Conservation (phyloP, 2,113 vertebrate genomes). For the Hyperoodon ampullatus region DNA sequence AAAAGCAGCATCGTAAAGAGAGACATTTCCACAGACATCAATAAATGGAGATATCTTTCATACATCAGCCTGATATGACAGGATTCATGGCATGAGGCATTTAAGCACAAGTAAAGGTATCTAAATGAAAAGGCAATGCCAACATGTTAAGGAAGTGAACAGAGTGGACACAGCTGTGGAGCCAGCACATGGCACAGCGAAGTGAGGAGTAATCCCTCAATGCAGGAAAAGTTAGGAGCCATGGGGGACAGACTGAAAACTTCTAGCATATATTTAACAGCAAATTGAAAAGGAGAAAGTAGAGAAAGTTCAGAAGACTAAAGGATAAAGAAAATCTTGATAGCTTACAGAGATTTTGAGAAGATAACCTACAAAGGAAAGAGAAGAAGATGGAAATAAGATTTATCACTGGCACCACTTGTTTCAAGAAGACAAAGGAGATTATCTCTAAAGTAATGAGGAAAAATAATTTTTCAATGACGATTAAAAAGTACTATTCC, state of each 20-base stretch:
- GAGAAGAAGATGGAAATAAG: neutral
- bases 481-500: neutral
- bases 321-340: neutral
- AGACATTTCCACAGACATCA: neutral
- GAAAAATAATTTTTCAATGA: constrained; percentile 4
- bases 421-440: constrained; percentile 16
- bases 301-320: neutral
- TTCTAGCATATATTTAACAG: neutral
- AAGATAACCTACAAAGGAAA: neutral
- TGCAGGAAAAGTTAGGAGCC: neutral
- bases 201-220: neutral
- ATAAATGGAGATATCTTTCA: neutral
- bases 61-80: neutral
- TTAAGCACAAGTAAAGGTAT: neutral
- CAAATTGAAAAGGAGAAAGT: neutral
- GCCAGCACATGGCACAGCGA: fast-evolving
- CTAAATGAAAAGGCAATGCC: neutral
- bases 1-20: neutral
- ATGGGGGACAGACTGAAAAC: neutral
- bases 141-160: neutral
- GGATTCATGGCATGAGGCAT: neutral
- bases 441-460: neutral
- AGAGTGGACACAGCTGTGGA: neutral
- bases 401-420: neutral
- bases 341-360: neutral